Evolutionary conservation across 2,113 vertebrate genomes (phyloP), one percentile per base, ranked within the genome.

Genomic region (Tyrannus savana): DNA sequence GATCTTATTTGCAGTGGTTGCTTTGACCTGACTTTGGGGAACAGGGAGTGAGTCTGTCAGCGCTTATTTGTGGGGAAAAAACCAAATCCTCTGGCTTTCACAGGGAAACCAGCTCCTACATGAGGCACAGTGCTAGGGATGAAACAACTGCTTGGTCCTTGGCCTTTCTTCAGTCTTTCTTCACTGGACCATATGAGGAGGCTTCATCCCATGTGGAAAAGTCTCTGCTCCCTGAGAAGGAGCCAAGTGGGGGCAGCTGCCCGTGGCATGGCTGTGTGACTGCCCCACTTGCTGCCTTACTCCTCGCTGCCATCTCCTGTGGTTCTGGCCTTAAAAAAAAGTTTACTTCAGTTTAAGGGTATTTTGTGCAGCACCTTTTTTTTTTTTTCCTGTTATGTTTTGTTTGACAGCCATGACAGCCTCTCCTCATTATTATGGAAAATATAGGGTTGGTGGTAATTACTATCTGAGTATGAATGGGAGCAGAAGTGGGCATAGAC

Each of bases 401-500:
- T 98, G 97, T 98, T 98, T 99, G 98, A 98, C 97, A 98, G 98
- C 98, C 98, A 97, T 98, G 98, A 98, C 97, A 98, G 98, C 97
- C 96, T 98, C 93, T 98, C 98, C 98, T 99, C 98, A 99, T 99
- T 99, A 98, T 98, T 98, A 99, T 99, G 98, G 98, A 98, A 99
- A 99, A 98, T 99, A 99, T 98, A 98, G 98, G 98, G 98, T 99
- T 99, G 98, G 97, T 97, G 96, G 98, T 99, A 99, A 99, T 99
- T 99, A 98, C 98, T 98, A 97, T 98, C 98, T 98, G 98, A 98
- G 98, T 97, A 97, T 98, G 98, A 98, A 99, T 98, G 98, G 98
- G 98, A 98, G 98, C 98, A 98, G 97, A 98, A 98, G 97, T 98
- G 98, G 97, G 98, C 98, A 98, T 96, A 98, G 98, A 98, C 98